Evolutionary conservation across 2,888 invertebrate species (phyloP).

Genomic region (Limnephilus marmoratus): DNA sequence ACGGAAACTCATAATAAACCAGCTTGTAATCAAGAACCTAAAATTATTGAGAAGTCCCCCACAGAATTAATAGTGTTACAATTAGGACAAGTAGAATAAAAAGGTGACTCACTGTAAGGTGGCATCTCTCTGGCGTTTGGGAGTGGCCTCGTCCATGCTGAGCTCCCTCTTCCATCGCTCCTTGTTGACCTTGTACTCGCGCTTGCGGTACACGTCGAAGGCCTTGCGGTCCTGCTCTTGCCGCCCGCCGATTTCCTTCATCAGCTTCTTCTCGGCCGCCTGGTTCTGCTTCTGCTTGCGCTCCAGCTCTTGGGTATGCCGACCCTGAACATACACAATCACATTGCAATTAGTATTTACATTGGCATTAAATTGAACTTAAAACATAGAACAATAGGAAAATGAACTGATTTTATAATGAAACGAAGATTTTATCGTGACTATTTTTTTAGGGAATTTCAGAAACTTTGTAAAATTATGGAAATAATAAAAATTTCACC

Average conservation of each 20-base stretch:
- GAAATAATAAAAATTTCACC: too few species aligned
- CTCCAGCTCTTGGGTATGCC: constrained; percentile 87
- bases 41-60: too few species aligned
- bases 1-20: too few species aligned
- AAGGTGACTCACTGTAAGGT: constrained; percentile 84
- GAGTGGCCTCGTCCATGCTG: constrained; percentile 93
- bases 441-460: too few species aligned
- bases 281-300: constrained; percentile 91
- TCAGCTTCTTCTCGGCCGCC: constrained; percentile 93
- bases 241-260: constrained; percentile 91
- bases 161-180: constrained; percentile 97
- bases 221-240: constrained; percentile 96
- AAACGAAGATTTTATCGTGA: too few species aligned
- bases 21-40: too few species aligned
- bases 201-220: constrained; percentile 94
- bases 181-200: constrained; percentile 97
- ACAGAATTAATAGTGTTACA: neutral
- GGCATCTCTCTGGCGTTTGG: constrained; percentile 93
- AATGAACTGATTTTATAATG: too few species aligned
- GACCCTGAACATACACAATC: constrained; percentile 73
- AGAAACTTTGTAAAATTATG: too few species aligned
- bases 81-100: neutral
- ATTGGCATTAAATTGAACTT: neutral
- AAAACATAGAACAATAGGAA: neutral
- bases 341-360: neutral